Conservation (phyloP, 2,797 vertebrate species). For the Mormyrops attenuatus region DNA sequence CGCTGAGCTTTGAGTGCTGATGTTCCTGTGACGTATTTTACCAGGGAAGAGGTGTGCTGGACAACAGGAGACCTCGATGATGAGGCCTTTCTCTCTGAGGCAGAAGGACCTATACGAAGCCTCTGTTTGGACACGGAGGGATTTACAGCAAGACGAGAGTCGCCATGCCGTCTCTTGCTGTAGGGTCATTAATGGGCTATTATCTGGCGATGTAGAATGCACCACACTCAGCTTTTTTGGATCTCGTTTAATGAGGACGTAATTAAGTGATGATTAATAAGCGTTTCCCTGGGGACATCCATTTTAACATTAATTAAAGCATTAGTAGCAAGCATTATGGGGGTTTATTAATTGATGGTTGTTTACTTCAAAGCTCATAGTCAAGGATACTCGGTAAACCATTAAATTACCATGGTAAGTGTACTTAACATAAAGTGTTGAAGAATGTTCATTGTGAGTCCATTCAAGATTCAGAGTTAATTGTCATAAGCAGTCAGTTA, state of each 20-base stretch:
- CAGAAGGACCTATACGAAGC: neutral
- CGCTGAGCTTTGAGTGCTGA: neutral
- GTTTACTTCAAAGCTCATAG: neutral
- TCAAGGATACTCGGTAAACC: neutral
- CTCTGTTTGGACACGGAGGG: neutral
- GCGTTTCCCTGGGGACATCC: neutral
- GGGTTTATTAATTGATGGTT: neutral
- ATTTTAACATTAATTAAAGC: neutral
- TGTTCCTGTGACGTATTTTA: neutral
- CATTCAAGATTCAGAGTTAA: neutral
- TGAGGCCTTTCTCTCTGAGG: neutral
- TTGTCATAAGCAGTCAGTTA: neutral
- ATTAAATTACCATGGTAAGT: neutral
- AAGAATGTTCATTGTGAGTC: neutral
- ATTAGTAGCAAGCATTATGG: neutral
- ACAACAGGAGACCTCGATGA: neutral
- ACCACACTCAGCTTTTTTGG: neutral
- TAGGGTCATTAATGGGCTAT: neutral
- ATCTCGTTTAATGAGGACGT: neutral
- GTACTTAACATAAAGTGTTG: neutral
- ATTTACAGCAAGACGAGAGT: neutral
- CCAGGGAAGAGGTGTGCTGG: neutral
- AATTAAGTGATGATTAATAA: conserved; percentile 14
- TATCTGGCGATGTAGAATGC: neutral
- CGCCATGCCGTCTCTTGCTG: neutral